A percentile compares a stretch with the other conserved stretches of the same genome.
Evolutionary conservation across 2,113 vertebrate species (phyloP).

Genomic region (Phaethornis superciliosus): DNA sequence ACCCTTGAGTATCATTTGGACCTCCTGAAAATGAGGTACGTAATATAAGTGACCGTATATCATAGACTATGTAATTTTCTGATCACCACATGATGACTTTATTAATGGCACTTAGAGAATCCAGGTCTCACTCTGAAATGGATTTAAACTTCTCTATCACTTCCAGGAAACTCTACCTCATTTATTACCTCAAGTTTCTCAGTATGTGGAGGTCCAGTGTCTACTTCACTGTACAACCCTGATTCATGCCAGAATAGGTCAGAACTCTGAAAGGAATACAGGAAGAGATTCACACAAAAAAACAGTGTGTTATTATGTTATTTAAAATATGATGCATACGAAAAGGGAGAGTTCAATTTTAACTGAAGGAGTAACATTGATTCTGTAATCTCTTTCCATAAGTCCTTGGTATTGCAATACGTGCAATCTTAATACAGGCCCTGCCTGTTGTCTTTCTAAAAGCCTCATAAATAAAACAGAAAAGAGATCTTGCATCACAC

Average conservation of each 20-base stretch:
- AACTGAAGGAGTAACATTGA: not conserved
- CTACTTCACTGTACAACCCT: not conserved
- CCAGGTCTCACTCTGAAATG: not conserved
- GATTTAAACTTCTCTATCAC: not conserved
- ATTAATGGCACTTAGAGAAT: not conserved
- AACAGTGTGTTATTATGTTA: not conserved
- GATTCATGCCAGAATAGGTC: not conserved
- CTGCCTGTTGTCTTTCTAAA: slow-evolving; percentile 13
- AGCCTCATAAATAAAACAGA: not conserved
- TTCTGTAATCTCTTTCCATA: slow-evolving; percentile 1
- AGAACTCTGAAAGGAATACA: not conserved
- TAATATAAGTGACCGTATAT: not conserved
- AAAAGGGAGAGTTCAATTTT: slow-evolving; percentile 1
- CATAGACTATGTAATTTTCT: not conserved
- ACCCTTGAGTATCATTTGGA: not conserved
- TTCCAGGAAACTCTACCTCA: not conserved
- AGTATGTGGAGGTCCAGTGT: not conserved
- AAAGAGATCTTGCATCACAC: not conserved
- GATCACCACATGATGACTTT: not conserved
- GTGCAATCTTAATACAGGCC: not conserved
- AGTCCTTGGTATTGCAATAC: not conserved
- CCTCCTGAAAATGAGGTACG: not conserved
- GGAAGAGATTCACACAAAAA: not conserved
- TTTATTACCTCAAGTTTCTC: not conserved
- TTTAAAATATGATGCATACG: not conserved